A percentile compares a stretch with the other conserved stretches of the same genome.
Conservation (phyloP, 2,797 vertebrate species). For the Meda fulgida region DNA sequence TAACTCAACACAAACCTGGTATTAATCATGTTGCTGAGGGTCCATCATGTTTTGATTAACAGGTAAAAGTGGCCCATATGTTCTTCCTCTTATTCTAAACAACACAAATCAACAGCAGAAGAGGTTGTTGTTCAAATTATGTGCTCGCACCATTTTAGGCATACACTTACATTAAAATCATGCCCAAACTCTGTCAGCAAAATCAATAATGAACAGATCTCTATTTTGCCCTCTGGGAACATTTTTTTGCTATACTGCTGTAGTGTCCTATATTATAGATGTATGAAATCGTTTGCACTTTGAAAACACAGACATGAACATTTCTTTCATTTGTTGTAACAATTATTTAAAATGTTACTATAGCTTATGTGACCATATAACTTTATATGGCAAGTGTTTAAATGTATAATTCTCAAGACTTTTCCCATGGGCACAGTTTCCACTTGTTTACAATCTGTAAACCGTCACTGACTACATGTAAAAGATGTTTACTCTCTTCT, state of each 20-base stretch:
- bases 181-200: too few relatives aligned
- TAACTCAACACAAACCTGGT: not conserved
- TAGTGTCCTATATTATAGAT: not conserved
- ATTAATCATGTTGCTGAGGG: not conserved
- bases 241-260: not conserved
- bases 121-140: not conserved
- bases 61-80: not conserved
- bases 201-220: not conserved
- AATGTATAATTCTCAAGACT: not conserved
- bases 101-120: conserved; percentile 11
- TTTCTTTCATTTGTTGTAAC: not conserved
- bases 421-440: conserved; percentile 27
- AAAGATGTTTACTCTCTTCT: conserved; percentile 42
- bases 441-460: conserved; percentile 28
- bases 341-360: not conserved
- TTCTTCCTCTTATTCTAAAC: not conserved
- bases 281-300: not conserved
- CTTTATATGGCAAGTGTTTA: not conserved
- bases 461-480: conserved; percentile 38
- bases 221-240: not conserved
- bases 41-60: not conserved
- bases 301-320: not conserved
- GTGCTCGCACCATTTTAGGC: not conserved
- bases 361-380: not conserved
- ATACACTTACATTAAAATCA: not conserved